Conservation (phyloP, 2,888 invertebrate genomes). For the Metopia argyrocephala region DNA sequence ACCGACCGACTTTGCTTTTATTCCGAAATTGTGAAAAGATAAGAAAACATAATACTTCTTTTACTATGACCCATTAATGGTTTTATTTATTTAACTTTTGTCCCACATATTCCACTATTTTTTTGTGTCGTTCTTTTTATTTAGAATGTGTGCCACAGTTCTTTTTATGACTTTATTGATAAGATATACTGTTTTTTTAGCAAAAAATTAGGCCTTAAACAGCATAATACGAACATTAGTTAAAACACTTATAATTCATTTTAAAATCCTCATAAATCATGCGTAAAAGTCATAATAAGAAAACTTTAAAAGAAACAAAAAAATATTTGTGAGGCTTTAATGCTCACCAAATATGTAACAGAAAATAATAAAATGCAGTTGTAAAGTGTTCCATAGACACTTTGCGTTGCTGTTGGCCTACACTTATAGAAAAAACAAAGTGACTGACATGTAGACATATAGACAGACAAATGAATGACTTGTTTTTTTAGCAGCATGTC, state of each 20-base stretch:
- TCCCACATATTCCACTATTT: too few species aligned
- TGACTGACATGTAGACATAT: constrained; percentile 28
- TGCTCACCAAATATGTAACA: neutral
- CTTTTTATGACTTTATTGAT: too few species aligned
- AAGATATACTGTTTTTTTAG: too few species aligned
- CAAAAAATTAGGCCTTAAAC: neutral
- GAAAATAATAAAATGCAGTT: neutral
- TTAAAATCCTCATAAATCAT: constrained; percentile 45
- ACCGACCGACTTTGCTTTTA: too few species aligned
- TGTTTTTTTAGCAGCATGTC: constrained; percentile 23
- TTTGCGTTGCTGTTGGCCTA: constrained; percentile 21
- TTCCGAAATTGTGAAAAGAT: too few species aligned
- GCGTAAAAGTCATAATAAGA: constrained; percentile 24
- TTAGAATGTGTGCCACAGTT: constrained; percentile 36
- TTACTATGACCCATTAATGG: too few species aligned
- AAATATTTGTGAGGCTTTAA: too few species aligned
- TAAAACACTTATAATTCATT: neutral
- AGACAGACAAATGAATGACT: constrained; percentile 16
- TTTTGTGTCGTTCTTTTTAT: too few species aligned
- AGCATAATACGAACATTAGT: neutral
- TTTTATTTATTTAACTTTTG: too few species aligned
- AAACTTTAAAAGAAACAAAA: too few species aligned
- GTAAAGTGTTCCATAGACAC: neutral
- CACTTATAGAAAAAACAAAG: constrained; percentile 22
- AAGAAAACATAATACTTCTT: too few species aligned